Base-by-base conservation (phyloP, 2,113 vertebrate genomes). In the Tetrax tetrax region DNA sequence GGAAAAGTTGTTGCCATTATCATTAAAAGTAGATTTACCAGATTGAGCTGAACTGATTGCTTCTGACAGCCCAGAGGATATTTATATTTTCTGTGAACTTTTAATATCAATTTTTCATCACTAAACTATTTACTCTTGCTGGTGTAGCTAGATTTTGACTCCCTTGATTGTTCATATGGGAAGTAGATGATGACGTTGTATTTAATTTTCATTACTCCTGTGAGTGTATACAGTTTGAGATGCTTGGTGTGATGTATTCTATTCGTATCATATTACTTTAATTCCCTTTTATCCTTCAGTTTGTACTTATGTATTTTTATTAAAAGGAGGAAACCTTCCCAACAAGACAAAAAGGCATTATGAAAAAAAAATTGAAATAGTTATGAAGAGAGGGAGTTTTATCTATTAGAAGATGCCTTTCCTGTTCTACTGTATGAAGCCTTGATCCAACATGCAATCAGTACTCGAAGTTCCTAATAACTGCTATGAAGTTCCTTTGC, bases 21-120 rank as follows among this genome's bases (percentile, higher is more conserved):
- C 97, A 97, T 97, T 97, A 97, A 93, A 97, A 97, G 96, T 97
- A 93, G 97, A 97, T 97, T 97, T 97, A 93, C 93, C 92, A 96
- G 83, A 97, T 94, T 97, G 93, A 87, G 84, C 79, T 96, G 96
- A 97, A 96, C 83, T 41, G 7, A 97, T 97, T 97, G 94, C 71
- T 97, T 96, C 90, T 97, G 97, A 97, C 97, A 97, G 88, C 95
- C 95, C 76, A 95, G 83, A 97, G 89, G 95, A 96, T 96, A 97
- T 97, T 97, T 97, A 95, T 97, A 97, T 97, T 96, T 97, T 93
- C 95, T 61, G 78, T 91, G 93, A 96, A 97, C 83, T 97, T 96
- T 94, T 94, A 96, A 41, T 97, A 97, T 87, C 91, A 96, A 93
- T 96, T 96, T 97, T 96, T 97, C 91, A 96, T 95, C 83, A 76